Conservation (phyloP, 2,113 vertebrate genomes). For the Festucalex cinctus region DNA sequence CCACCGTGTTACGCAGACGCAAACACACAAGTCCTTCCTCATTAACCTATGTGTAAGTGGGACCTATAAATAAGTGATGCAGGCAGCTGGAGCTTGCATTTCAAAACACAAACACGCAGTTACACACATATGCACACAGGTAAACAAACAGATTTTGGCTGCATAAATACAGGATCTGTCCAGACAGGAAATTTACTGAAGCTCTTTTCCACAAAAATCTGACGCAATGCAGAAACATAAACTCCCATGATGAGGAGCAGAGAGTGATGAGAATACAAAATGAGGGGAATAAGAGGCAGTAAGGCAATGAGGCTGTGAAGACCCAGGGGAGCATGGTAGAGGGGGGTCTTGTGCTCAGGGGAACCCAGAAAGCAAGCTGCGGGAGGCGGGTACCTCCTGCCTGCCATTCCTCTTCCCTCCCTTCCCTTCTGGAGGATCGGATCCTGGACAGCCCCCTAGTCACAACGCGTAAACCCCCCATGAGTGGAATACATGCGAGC, state of each 20-base stretch:
- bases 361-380: constrained; percentile 63
- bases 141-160: constrained; percentile 2
- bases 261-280: constrained; percentile 23
- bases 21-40: constrained; percentile 20
- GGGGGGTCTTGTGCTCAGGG: constrained; percentile 55
- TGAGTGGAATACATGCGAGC: constrained; percentile 38
- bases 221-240: constrained; percentile 7
- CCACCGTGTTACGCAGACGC: constrained; percentile 7
- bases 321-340: constrained; percentile 25
- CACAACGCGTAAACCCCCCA: constrained; percentile 52
- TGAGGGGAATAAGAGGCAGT: constrained; percentile 21
- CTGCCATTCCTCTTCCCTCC: constrained; percentile 46
- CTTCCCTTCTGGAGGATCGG: constrained; percentile 59
- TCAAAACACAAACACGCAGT: constrained; percentile 37
- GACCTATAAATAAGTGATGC: constrained; percentile 60
- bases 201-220: constrained; percentile 9
- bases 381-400: constrained; percentile 73
- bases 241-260: constrained; percentile 10
- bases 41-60: constrained; percentile 32
- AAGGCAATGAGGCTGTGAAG: constrained; percentile 34
- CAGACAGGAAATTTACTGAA: background rate
- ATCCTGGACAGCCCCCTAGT: constrained; percentile 62
- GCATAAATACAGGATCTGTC: constrained; percentile 5
- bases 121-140: constrained; percentile 15
- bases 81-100: constrained; percentile 49